These are phyloP conservation scores for Aphelocoma californica DNA, from an alignment of 2,797 vertebrate species.

Conservation along the genomic window DNA sequence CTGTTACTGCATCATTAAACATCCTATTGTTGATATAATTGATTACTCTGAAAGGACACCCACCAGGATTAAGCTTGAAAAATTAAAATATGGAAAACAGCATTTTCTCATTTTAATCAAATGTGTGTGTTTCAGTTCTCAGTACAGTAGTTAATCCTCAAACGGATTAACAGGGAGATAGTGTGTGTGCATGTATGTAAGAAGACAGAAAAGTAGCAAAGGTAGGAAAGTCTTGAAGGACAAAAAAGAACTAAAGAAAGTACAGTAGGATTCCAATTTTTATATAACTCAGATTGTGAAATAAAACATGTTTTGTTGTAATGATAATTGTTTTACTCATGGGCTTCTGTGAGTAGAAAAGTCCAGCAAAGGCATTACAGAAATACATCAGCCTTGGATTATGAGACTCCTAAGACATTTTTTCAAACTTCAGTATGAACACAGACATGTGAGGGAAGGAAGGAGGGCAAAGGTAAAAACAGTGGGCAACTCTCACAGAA, in stretches of 20 bases:
- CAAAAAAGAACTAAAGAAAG: not conserved
- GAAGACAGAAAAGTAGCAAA: not conserved
- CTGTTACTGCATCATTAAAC: not conserved
- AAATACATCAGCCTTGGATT: not conserved
- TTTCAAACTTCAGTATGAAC: not conserved
- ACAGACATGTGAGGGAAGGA: not conserved
- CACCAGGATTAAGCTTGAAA: not conserved
- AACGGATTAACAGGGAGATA: not conserved
- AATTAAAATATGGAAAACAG: not conserved
- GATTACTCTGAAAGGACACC: conserved; percentile 2
- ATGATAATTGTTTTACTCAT: not conserved
- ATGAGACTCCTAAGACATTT: not conserved
- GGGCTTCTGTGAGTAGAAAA: not conserved
- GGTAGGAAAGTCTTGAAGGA: not conserved
- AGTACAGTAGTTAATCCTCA: not conserved
- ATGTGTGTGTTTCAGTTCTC: not conserved
- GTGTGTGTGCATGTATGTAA: fast-evolving
- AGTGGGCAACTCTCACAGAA: not conserved
- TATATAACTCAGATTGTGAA: not conserved
- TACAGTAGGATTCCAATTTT: not conserved
- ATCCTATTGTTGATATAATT: conserved; percentile 4
- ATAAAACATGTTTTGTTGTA: not conserved
- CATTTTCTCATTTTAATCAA: not conserved
- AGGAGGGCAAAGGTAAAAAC: not conserved
- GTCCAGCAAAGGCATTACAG: not conserved